phyloP scores from a whole-genome alignment of 2,113 vertebrate species.

The Paracanthobrama guichenoti region DNA sequence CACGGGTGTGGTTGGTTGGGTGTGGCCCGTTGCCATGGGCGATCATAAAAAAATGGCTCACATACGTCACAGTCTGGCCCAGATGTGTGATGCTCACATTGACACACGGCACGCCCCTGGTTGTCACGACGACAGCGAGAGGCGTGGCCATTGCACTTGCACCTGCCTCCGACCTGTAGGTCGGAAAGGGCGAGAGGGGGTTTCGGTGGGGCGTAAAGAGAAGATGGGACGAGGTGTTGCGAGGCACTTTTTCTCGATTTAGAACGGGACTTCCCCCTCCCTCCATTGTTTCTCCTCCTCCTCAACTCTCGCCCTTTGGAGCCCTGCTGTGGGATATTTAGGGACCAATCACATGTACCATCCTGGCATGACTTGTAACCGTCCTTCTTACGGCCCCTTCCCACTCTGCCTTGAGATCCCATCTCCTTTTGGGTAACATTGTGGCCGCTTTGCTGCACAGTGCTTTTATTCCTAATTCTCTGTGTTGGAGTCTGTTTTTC shows the following conservation, averaged over 20 bases:
- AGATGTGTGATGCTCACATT: slow-evolving; percentile 82
- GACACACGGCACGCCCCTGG: slow-evolving; percentile 71
- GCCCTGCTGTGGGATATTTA: slow-evolving; percentile 60
- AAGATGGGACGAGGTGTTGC: slow-evolving; percentile 48
- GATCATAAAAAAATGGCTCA: slow-evolving; percentile 80
- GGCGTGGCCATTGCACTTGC: slow-evolving; percentile 85
- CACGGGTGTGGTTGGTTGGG: slow-evolving; percentile 83
- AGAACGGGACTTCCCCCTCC: slow-evolving; percentile 30
- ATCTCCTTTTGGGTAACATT: slow-evolving; percentile 75
- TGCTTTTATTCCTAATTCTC: slow-evolving; percentile 66
- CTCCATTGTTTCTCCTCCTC: slow-evolving; percentile 74
- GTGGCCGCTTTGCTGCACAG: slow-evolving; percentile 66
- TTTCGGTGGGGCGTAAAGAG: slow-evolving; percentile 30
- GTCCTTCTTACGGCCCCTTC: slow-evolving; percentile 67
- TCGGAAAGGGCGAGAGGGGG: slow-evolving; percentile 73
- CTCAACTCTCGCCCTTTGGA: slow-evolving; percentile 71
- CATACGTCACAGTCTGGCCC: slow-evolving; percentile 83
- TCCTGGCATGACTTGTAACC: slow-evolving; percentile 64
- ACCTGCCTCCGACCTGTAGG: slow-evolving; percentile 83
- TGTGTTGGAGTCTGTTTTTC: slow-evolving; percentile 56
- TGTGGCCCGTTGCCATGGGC: slow-evolving; percentile 84
- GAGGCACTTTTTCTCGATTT: slow-evolving; percentile 55
- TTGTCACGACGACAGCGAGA: slow-evolving; percentile 76
- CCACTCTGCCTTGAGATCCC: slow-evolving; percentile 53
- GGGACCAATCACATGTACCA: slow-evolving; percentile 68